A percentile compares a stretch with the other conserved stretches of the same genome.
phyloP scores from a whole-genome alignment of 2,888 invertebrate genomes.

The Timema cristinae region DNA sequence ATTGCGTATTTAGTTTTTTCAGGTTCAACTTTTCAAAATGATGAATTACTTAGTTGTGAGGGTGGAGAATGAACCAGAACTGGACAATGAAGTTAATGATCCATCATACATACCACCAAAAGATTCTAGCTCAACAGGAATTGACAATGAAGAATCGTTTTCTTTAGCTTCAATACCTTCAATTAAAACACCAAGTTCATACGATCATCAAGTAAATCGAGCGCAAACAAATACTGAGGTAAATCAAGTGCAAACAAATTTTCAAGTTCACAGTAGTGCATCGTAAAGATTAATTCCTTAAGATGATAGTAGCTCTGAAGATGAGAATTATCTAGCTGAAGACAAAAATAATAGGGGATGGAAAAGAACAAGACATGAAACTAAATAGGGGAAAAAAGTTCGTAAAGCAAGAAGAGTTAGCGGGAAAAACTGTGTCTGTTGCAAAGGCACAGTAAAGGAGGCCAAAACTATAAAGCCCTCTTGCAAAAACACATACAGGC shows the following conservation, averaged over 20 bases:
- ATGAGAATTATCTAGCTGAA: not conserved
- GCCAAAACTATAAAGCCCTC: constrained; percentile 3
- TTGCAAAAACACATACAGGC: constrained; percentile 1
- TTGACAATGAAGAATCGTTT: not conserved
- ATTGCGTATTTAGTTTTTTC: too few species aligned
- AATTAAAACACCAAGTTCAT: not conserved
- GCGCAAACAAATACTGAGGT: not conserved
- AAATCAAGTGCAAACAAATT: not conserved
- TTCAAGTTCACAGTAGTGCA: not conserved
- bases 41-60: not conserved
- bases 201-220: not conserved
- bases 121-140: not conserved
- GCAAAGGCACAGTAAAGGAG: not conserved
- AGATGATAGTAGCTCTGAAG: constrained; percentile 2
- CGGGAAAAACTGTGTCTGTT: not conserved
- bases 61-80: not conserved
- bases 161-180: not conserved
- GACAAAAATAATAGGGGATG: not conserved
- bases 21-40: too few species aligned
- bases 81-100: not conserved
- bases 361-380: not conserved
- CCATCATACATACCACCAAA: not conserved
- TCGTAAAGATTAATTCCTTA: not conserved
- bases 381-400: not conserved
- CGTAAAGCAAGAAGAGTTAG: not conserved